These are phyloP conservation scores for Protaetia brevitarsis DNA, from an alignment of 1,140 invertebrate genomes.

Conservation along the genomic window DNA sequence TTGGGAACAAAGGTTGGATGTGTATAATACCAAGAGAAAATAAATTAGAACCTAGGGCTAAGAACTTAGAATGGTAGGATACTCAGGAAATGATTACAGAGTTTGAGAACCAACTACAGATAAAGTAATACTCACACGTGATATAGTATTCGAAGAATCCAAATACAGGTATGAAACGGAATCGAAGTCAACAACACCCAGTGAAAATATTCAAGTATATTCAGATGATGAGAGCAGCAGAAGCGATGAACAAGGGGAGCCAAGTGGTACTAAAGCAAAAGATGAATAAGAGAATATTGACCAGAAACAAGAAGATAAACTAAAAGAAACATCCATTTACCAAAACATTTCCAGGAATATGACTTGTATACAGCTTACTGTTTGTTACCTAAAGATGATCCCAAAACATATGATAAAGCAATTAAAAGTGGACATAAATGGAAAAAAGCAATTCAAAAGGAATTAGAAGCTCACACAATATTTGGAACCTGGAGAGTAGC, in stretches of 20 bases:
- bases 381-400: neutral
- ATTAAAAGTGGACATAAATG: neutral
- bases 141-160: constrained; percentile 32
- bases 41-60: constrained; percentile 23
- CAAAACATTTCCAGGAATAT: neutral
- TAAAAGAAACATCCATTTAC: neutral
- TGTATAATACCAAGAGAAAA: constrained; percentile 20
- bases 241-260: neutral
- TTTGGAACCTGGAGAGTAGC: neutral
- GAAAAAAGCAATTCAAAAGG: constrained; percentile 11
- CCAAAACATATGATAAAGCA: constrained; percentile 5
- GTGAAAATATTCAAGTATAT: neutral
- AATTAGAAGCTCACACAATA: neutral
- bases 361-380: constrained; percentile 5
- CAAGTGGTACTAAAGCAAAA: neutral
- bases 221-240: neutral
- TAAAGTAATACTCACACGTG: constrained; percentile 33
- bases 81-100: constrained; percentile 35
- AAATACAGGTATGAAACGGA: neutral
- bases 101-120: constrained; percentile 32
- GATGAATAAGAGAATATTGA: neutral
- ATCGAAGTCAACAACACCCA: neutral
- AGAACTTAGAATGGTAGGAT: constrained; percentile 31
- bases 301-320: neutral
- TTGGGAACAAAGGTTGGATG: constrained; percentile 23